These are phyloP conservation scores for Pocillopora verrucosa DNA, from an alignment of 64 coral and sea anemone species.

Conservation along the genomic window DNA sequence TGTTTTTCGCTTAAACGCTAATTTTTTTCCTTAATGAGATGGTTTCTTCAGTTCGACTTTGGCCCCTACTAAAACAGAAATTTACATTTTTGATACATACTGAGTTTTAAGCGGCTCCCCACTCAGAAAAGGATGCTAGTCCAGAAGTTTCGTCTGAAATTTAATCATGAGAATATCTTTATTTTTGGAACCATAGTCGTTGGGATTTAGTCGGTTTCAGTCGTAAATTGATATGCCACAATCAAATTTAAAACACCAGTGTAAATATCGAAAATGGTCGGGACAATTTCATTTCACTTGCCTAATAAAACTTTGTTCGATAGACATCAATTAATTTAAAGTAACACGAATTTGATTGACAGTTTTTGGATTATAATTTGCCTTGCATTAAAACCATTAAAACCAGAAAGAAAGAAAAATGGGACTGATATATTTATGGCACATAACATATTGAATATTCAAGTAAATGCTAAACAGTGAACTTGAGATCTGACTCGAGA, in stretches of 20 bases:
- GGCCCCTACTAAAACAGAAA: no score
- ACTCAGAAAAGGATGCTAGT: no score
- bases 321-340: slow-evolving; percentile 5
- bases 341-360: slow-evolving; percentile 3
- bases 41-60: no score
- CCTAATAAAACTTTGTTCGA: not conserved
- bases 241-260: not conserved
- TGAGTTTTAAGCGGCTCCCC: no score
- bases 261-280: not conserved
- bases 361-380: slow-evolving; percentile 1
- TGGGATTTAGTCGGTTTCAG: not conserved
- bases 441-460: not conserved
- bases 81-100: no score
- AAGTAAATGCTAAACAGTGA: not conserved
- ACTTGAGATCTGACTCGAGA: not conserved
- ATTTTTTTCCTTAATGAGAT: no score
- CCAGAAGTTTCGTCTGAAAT: no score
- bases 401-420: not conserved
- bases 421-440: not conserved
- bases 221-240: not conserved
- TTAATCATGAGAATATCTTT: no score
- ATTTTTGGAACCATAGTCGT: no score
- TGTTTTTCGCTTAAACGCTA: no score
- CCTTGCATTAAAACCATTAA: not conserved
- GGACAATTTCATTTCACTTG: not conserved